Evolutionary conservation across 92 coral and sea anemone genomes (phyloP).

Genomic region (Epizoanthus ramosus): DNA sequence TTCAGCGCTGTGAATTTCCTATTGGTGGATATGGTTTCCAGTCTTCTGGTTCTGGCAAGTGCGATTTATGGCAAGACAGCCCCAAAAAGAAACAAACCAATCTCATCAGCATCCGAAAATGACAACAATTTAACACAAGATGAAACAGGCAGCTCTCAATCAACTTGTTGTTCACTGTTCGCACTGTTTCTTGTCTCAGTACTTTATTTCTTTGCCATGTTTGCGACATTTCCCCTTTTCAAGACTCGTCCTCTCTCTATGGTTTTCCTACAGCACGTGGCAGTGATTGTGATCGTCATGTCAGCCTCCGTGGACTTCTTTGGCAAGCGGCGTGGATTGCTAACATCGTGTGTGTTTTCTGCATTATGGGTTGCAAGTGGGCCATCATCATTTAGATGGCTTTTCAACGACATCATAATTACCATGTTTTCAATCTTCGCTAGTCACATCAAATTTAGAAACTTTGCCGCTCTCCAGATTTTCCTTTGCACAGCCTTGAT

Average conservation of each 20-base stretch:
- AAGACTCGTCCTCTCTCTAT: slow-evolving; percentile 53
- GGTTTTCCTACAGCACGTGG: slow-evolving; percentile 58
- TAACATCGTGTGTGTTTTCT: slow-evolving; percentile 39
- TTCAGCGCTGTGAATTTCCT: slow-evolving; percentile 46
- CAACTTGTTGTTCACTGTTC: background rate
- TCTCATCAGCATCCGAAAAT: background rate
- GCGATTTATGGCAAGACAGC: slow-evolving; percentile 47
- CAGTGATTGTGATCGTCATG: slow-evolving; percentile 49
- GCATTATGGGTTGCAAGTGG: slow-evolving; percentile 59
- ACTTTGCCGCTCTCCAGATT: slow-evolving; percentile 62
- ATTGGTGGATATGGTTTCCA: slow-evolving; percentile 43
- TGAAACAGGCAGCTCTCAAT: background rate
- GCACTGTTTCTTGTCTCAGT: slow-evolving; percentile 7
- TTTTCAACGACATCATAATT: slow-evolving; percentile 55
- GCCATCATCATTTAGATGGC: slow-evolving; percentile 61
- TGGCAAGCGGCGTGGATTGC: slow-evolving; percentile 43
- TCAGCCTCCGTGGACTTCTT: slow-evolving; percentile 61
- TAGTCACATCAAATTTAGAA: slow-evolving; percentile 59
- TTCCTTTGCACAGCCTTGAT: slow-evolving; percentile 68
- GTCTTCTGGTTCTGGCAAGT: slow-evolving; percentile 48
- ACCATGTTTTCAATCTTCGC: slow-evolving; percentile 57
- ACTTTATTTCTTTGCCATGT: slow-evolving; percentile 57
- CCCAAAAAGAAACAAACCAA: too few species aligned
- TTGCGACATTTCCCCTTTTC: slow-evolving; percentile 47
- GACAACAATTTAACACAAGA: background rate